Percentiles rank a stretch among this genome's conserved stretches.
Conservation (phyloP, 2,888 invertebrate species). For the Sminthurides aquaticus region DNA sequence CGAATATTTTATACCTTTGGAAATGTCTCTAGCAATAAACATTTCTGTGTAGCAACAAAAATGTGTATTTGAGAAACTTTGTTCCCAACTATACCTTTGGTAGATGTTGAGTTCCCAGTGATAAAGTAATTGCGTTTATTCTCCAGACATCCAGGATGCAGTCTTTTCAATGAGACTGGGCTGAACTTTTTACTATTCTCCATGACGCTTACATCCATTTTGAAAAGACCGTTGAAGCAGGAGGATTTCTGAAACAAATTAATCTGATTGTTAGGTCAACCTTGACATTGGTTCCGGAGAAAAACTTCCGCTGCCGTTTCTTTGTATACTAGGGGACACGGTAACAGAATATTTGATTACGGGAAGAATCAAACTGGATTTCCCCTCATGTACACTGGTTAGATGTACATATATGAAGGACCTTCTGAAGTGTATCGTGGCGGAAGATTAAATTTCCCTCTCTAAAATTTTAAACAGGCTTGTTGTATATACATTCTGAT, state of each 20-base stretch:
- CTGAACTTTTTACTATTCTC: slow-evolving; percentile 30
- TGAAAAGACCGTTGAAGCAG: slow-evolving; percentile 33
- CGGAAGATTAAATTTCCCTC: too few species aligned
- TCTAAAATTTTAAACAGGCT: too few species aligned
- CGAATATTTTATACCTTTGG: too few species aligned
- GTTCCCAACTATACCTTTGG: not conserved
- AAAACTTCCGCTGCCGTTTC: not conserved
- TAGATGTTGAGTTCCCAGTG: not conserved
- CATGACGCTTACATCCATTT: slow-evolving; percentile 31
- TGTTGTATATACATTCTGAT: too few species aligned
- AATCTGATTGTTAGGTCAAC: not conserved
- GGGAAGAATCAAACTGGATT: too few species aligned
- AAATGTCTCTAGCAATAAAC: too few species aligned
- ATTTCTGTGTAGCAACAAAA: not conserved
- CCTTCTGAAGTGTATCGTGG: too few species aligned
- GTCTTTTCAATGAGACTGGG: not conserved
- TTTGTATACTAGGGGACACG: not conserved
- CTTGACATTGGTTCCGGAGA: too few species aligned
- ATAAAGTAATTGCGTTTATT: not conserved
- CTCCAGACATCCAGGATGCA: not conserved
- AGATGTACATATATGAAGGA: too few species aligned
- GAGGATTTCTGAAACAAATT: slow-evolving; percentile 27
- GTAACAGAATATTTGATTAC: not conserved
- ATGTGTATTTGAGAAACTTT: not conserved
- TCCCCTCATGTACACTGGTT: too few species aligned